Evolutionary conservation across 2,113 vertebrate genomes (phyloP).

Genomic region (Galemys pyrenaicus): DNA sequence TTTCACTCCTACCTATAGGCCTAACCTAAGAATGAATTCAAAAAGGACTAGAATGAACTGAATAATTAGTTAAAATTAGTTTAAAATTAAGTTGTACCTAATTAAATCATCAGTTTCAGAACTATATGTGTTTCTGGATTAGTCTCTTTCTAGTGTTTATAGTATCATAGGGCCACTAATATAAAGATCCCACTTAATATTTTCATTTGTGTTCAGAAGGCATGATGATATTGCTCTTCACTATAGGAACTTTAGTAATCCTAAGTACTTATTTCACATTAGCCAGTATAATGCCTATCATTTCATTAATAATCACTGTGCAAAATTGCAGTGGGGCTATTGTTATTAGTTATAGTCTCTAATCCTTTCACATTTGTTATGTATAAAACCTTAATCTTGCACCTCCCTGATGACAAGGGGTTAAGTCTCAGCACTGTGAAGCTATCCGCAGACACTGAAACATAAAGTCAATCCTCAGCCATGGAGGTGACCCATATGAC

Average conservation of each 20-base stretch:
- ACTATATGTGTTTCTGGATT: neutral
- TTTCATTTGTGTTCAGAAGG: neutral
- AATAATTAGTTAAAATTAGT: neutral
- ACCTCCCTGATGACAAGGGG: too few species aligned
- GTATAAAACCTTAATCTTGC: neutral
- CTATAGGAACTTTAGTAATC: neutral
- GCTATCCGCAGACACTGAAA: too few species aligned
- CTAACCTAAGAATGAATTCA: neutral
- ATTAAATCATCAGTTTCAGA: neutral
- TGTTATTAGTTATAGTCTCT: neutral
- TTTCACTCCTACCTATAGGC: neutral
- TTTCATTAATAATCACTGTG: neutral
- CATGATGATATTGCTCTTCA: neutral
- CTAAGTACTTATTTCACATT: neutral
- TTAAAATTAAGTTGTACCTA: neutral
- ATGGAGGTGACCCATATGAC: too few species aligned
- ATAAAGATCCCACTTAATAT: neutral
- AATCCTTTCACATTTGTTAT: neutral
- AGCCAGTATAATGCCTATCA: neutral
- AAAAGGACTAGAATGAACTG: neutral
- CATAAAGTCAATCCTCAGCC: too few species aligned
- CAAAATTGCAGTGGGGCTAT: neutral
- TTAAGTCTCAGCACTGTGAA: too few species aligned
- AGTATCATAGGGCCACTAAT: neutral
- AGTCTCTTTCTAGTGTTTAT: neutral